Conservation (phyloP, 2,113 vertebrate genomes). For the Neotoma lepida region DNA sequence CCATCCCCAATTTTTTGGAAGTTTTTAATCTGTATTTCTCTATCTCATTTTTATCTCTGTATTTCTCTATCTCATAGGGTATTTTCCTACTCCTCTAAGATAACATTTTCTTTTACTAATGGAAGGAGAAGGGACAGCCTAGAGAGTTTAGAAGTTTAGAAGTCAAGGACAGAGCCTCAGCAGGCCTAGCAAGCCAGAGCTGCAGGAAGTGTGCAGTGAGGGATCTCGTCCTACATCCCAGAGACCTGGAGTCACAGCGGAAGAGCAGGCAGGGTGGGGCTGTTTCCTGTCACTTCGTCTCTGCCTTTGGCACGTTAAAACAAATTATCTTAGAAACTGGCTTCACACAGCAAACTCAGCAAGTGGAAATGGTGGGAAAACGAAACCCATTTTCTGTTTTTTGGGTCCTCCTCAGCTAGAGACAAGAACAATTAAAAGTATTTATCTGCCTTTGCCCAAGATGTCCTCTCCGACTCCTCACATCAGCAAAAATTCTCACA, state of each 20-base stretch:
- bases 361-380: constrained; percentile 12
- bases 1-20: no score
- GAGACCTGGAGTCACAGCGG: neutral
- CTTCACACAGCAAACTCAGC: neutral
- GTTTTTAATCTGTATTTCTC: neutral
- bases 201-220: neutral
- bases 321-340: constrained; percentile 10
- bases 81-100: neutral
- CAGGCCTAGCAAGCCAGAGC: neutral
- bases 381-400: constrained; percentile 14
- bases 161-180: neutral
- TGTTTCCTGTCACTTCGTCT: neutral
- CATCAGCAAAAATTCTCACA: neutral
- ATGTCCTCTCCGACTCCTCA: neutral
- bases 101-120: neutral
- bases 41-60: neutral
- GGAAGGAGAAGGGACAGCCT: neutral
- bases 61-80: no score
- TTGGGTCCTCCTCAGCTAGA: neutral
- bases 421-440: neutral
- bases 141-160: neutral
- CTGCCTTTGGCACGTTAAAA: neutral
- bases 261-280: neutral
- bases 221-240: neutral
- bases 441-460: neutral